These are phyloP conservation scores for Lasiommata megera DNA, from an alignment of 2,888 invertebrate genomes.

Conservation along the genomic window DNA sequence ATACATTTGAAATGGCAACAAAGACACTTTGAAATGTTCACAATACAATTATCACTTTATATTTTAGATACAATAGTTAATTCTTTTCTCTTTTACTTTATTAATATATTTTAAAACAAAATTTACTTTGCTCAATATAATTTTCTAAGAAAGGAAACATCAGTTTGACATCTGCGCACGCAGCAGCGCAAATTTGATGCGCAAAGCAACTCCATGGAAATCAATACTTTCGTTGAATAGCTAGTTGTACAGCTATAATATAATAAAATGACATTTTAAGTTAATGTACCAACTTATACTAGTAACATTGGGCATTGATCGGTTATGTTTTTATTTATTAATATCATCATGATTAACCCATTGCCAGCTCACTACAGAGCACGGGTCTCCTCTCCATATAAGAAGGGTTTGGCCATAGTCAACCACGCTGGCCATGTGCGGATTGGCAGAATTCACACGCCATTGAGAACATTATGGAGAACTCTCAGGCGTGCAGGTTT, in stretches of 20 bases:
- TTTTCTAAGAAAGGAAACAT: slow-evolving; percentile 26
- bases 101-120: neutral
- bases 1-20: neutral
- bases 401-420: no score
- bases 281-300: no score
- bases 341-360: no score
- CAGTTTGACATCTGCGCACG: slow-evolving; percentile 71
- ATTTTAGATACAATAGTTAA: neutral
- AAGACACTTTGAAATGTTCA: neutral
- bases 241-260: neutral
- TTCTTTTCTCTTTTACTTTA: neutral
- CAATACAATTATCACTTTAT: neutral
- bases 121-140: slow-evolving; percentile 4
- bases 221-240: slow-evolving; percentile 51
- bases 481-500: no score
- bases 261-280: no score
- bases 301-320: no score
- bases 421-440: no score
- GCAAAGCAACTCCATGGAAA: slow-evolving; percentile 44
- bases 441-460: no score
- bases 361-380: no score
- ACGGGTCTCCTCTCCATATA: no score
- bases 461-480: no score
- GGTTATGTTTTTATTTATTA: no score
- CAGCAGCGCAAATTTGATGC: slow-evolving; percentile 33